Evolutionary conservation across 2,888 invertebrate genomes (phyloP).

Genomic region (Drosophila glabriapex): DNA sequence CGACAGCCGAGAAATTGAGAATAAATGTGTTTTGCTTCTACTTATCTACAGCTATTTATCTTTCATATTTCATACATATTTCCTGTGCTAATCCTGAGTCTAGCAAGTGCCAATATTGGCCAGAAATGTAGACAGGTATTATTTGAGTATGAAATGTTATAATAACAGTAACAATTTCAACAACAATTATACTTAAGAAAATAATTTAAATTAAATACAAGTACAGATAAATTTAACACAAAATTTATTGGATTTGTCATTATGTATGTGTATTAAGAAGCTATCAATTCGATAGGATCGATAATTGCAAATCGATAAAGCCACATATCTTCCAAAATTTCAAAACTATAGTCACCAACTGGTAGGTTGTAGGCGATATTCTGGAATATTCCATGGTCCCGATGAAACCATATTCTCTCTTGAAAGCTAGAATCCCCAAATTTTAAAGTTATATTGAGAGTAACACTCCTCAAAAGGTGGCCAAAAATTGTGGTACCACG

Average conservation of each 20-base stretch:
- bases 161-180: neutral
- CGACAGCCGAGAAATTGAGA: conserved; percentile 15
- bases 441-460: no score
- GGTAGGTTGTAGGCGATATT: neutral
- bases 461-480: no score
- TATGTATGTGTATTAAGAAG: neutral
- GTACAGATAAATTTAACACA: neutral
- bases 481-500: no score
- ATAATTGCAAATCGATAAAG: neutral
- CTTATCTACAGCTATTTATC: neutral
- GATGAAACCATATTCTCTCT: no score
- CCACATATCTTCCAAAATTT: neutral
- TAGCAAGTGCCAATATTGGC: neutral
- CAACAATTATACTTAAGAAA: neutral
- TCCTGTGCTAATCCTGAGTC: neutral
- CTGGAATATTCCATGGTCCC: neutral
- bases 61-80: conserved; percentile 3
- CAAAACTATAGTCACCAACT: neutral
- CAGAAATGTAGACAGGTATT: neutral
- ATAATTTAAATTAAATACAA: neutral
- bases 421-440: no score
- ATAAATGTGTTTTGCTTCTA: conserved; percentile 25
- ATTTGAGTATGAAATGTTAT: no score
- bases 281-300: neutral
- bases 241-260: neutral